Conservation (phyloP, 53 echinoderm and acorn worm species). For the Patiria pectinifera region DNA sequence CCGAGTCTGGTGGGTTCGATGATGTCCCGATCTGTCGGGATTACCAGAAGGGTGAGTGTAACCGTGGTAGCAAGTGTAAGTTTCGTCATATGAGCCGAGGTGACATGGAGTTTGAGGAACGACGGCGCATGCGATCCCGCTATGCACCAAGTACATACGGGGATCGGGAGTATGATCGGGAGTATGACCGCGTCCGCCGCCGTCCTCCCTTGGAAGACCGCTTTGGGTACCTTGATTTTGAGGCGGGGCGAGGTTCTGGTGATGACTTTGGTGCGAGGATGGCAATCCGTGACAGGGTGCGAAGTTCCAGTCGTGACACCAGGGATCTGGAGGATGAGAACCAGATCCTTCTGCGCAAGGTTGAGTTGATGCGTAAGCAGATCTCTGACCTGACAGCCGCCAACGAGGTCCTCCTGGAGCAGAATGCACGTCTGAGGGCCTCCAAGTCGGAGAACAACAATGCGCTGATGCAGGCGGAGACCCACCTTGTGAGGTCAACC, state of each 20-base stretch:
- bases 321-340: conserved; percentile 94
- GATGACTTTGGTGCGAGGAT: conserved; percentile 39
- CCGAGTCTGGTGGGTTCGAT: conserved; percentile 34
- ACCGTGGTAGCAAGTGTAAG: conserved; percentile 83
- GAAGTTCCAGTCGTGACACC: conserved; percentile 52
- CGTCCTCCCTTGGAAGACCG: conserved; percentile 64
- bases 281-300: conserved; percentile 7
- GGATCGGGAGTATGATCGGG: conserved; percentile 70
- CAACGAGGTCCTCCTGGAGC: conserved; percentile 96
- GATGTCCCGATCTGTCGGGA: conserved; percentile 93
- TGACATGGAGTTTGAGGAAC: conserved; percentile 86
- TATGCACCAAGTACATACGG: conserved; percentile 46
- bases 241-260: conserved; percentile 22
- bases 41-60: conserved; percentile 84
- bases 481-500: conserved; percentile 90
- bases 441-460: conserved; percentile 71
- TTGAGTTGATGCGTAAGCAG: conserved; percentile 92
- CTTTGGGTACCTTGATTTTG: conserved; percentile 74
- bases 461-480: conserved; percentile 85
- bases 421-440: conserved; percentile 94
- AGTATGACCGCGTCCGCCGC: conserved; percentile 71
- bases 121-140: conserved; percentile 51
- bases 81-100: conserved; percentile 94
- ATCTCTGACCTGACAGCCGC: conserved; percentile 91
- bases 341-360: conserved; percentile 78